Percentiles rank a stretch among this genome's conserved stretches.
These are phyloP conservation scores for Minunthozetes semirufus DNA, from an alignment of 2,888 invertebrate species.

Conservation along the genomic window DNA sequence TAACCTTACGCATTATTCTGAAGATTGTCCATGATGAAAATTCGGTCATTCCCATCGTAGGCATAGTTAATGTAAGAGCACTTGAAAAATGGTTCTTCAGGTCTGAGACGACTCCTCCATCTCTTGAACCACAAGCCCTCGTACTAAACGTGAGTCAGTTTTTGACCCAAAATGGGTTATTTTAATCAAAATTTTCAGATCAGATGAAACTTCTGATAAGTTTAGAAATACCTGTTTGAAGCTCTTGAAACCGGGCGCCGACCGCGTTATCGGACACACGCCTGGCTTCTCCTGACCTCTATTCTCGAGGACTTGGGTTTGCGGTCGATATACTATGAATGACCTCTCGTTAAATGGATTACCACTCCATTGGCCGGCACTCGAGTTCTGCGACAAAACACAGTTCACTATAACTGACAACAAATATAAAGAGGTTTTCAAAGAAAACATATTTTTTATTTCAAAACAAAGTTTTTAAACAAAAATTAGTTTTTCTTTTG, in stretches of 20 bases:
- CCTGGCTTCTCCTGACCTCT: conserved; percentile 34
- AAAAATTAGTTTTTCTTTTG: no score
- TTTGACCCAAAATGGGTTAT: neutral
- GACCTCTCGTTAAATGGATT: conserved; percentile 31
- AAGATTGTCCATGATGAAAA: conserved; percentile 33
- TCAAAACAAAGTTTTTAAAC: neutral
- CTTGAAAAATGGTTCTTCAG: conserved; percentile 33
- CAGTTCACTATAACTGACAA: neutral
- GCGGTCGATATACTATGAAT: conserved; percentile 28
- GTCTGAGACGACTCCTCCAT: conserved; percentile 28
- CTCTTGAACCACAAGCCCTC: conserved; percentile 35
- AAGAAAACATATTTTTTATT: neutral
- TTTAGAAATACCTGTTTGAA: conserved; percentile 27
- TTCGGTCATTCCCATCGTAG: neutral
- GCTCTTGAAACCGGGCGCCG: conserved; percentile 31
- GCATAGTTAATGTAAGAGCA: conserved; percentile 31
- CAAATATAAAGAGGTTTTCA: neutral
- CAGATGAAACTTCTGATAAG: neutral
- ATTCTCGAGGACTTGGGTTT: conserved; percentile 29
- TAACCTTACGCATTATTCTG: conserved; percentile 32
- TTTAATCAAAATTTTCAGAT: neutral
- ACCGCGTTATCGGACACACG: conserved; percentile 27
- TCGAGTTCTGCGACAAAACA: neutral
- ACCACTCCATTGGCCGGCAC: neutral
- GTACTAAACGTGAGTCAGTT: conserved; percentile 4